Percentiles rank a stretch among this genome's conserved stretches.
These are phyloP conservation scores for Megalops atlanticus DNA, from an alignment of 2,113 vertebrate species.

Conservation along the genomic window DNA sequence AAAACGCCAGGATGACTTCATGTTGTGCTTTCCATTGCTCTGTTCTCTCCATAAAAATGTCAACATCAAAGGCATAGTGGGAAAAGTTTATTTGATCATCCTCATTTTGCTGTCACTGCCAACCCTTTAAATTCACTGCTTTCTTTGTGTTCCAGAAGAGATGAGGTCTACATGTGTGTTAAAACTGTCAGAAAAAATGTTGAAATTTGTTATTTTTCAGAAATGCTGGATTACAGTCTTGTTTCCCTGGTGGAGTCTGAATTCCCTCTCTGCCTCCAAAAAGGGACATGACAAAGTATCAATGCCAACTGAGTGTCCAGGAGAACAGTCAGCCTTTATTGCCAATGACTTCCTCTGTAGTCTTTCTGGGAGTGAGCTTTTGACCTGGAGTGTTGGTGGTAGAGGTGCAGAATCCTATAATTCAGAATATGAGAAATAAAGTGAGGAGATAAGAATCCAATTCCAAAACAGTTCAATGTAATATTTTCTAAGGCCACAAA, in stretches of 20 bases:
- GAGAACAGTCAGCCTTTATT: neutral
- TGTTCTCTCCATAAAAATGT: neutral
- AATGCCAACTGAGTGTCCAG: neutral
- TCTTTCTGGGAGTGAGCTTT: neutral
- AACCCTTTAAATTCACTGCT: neutral
- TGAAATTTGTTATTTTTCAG: neutral
- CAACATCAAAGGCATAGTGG: neutral
- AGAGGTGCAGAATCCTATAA: neutral
- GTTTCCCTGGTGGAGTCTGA: neutral
- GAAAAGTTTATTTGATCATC: neutral
- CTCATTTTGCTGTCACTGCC: neutral
- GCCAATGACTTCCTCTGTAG: neutral
- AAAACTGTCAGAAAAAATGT: neutral
- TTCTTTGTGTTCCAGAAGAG: no score
- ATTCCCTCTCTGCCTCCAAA: neutral
- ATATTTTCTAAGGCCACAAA: neutral
- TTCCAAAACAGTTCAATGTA: slow-evolving; percentile 4
- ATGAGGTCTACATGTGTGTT: neutral
- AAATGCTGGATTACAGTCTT: neutral
- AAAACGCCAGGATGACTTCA: neutral
- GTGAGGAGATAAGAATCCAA: slow-evolving; percentile 9
- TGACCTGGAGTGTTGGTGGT: neutral
- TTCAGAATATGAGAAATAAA: slow-evolving; percentile 2
- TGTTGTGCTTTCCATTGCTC: neutral
- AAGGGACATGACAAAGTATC: neutral